Evolutionary conservation across 2,888 invertebrate genomes (phyloP), one percentile per base, ranked within the genome.

Genomic region (Chrysina gloriosa): DNA sequence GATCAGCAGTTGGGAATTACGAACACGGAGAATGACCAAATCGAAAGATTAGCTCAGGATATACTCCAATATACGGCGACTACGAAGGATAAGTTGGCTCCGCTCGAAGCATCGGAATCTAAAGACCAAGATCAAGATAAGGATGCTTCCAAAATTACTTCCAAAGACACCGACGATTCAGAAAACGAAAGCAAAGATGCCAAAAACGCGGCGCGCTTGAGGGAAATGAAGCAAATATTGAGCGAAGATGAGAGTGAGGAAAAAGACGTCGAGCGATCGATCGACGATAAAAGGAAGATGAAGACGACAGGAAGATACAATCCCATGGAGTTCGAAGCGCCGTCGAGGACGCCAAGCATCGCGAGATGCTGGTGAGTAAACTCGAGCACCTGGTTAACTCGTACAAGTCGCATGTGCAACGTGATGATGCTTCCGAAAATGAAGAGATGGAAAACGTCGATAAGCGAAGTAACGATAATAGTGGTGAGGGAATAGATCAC

Each of bases 291-390:
- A 56, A 11, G 31, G 27, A 65, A 16, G 36, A 65, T 25, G 36
- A 45, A 63, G n/a, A 63, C 11, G 39, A 16, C 7, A 25, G 39
- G 25, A 23, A 42, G 27, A 45, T 27, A 11, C 21, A 42, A 1
- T 9, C 25, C 1, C 48, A 50, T 27, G 14, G 25, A 4, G 11
- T 58, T 3, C 39, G 42, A 7, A 58, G 27, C 11, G 58, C 58
- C 14, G 58, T 58, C 0, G 65, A 42, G 6, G 31, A 50, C 7
- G 47, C 65, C 1, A 54, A 52, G 7, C 50, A 65, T 23, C 54
- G 47, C 3, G 56, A 65, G 4, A 27, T 50, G 65, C 42, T 64
- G 9, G 23, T 64, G 4, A 64, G 27, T 25, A 64, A 64, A 34
- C 14, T 64, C 7, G 50, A 64, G 7, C 36, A 11, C 2, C 14